Conservation (phyloP, 2,888 invertebrate species). For the Cephus spinipes region DNA sequence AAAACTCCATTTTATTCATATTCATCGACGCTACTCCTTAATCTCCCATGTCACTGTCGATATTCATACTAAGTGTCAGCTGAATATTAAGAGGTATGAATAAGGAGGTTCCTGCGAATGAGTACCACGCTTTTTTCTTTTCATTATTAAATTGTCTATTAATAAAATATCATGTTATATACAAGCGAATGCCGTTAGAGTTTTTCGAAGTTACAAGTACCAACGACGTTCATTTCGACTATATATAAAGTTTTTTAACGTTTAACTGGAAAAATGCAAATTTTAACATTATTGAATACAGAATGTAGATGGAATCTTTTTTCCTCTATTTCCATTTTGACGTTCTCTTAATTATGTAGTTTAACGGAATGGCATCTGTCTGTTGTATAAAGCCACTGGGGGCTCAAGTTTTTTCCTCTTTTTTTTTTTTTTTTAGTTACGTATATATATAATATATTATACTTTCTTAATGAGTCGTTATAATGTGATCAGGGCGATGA, state of each 20-base stretch:
- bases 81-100: not conserved
- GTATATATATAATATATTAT: not conserved
- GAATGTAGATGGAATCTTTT: not conserved
- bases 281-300: not conserved
- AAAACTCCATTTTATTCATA: not conserved
- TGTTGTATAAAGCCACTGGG: not conserved
- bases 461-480: not conserved
- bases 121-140: not conserved
- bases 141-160: constrained; percentile 10
- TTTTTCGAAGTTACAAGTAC: not conserved
- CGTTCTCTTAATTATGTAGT: not conserved
- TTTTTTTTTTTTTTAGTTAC: not conserved
- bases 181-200: not conserved
- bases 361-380: not conserved
- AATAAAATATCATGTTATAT: constrained; percentile 12
- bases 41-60: not conserved
- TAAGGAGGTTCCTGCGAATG: not conserved
- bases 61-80: not conserved
- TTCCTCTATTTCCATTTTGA: not conserved
- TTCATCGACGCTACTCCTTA: not conserved
- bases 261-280: not conserved
- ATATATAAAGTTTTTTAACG: not conserved
- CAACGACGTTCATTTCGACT: not conserved
- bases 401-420: not conserved
- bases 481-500: not conserved